A percentile compares a stretch with the other conserved stretches of the same genome.
Evolutionary conservation across 2,797 vertebrate genomes (phyloP).

Genomic region (Molossus molossus): DNA sequence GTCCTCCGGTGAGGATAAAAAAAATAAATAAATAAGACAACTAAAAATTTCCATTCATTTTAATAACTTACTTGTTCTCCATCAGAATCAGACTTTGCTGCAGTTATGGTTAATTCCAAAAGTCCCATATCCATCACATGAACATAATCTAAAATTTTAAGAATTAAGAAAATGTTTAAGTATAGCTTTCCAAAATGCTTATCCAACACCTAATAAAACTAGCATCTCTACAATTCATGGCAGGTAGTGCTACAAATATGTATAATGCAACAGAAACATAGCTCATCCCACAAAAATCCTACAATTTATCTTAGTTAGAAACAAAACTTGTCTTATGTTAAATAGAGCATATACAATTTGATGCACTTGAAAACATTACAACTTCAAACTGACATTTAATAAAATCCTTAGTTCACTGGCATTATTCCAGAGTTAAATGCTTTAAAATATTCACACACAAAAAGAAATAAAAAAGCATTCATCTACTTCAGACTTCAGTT

Average conservation of each 20-base stretch:
- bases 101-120: constrained; percentile 96
- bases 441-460: neutral
- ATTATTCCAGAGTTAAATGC: neutral
- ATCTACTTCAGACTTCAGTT: neutral
- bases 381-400: neutral
- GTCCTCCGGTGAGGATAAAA: neutral
- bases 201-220: constrained; percentile 45
- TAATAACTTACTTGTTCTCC: constrained; percentile 93
- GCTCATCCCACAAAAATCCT: neutral
- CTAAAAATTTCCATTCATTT: constrained; percentile 65
- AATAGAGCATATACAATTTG: neutral
- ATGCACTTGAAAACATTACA: neutral
- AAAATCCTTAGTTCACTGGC: neutral
- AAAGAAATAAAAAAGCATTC: neutral
- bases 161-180: constrained; percentile 38
- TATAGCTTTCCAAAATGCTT: constrained; percentile 49
- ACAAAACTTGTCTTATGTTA: constrained; percentile 44
- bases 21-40: constrained; percentile 26
- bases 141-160: constrained; percentile 94
- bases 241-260: neutral
- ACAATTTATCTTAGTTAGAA: constrained; percentile 32
- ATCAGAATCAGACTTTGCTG: constrained; percentile 94
- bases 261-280: neutral
- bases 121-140: constrained; percentile 99
- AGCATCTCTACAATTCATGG: constrained; percentile 14